Base-by-base conservation (phyloP, 2,113 vertebrate genomes). In the Garra rufa region DNA sequence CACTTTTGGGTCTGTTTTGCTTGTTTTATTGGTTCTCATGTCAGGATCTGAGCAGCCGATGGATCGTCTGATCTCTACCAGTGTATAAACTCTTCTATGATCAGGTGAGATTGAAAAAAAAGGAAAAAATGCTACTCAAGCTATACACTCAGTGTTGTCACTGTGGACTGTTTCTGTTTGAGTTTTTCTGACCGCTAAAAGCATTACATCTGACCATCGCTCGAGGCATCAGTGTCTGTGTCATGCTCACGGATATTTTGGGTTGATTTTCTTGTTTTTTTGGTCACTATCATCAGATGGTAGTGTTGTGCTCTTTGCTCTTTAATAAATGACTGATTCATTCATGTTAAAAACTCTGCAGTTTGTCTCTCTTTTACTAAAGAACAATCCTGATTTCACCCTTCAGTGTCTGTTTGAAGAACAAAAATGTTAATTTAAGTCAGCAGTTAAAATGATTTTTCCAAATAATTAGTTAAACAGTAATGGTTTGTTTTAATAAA, bases 261-360 rank as follows among this genome's bases (percentile, higher is more conserved):
- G 87, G 90, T 92, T 76, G 38, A 65, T 87, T 91, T 81, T 89
- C 76, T 88, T 83, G 75, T 92, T 93, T 92, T 93, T 84, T 92
- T 92, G 91, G 88, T 91, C 90, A 88, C 91, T 94, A 91, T 94
- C 94, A 92, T 94, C 92, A 92, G 94, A 93, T 93, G 91, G 91
- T 93, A 94, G 91, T 92, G 92, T 92, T 95, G 94, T 94, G 94
- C 92, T 94, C 93, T 92, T 92, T 94, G 92, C 92, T 92, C 94
- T 94, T 93, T 92, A 94, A 95, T 95, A 95, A 95, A 95, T 91
- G 82, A 91, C 92, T 94, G 90, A 94, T 91, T 93, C 93, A 92
- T 89, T 89, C 88, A 89, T 59, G 69, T 65, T 87, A 89, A 85
- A 7, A 76, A 26, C n/a, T 80, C 4, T 74, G 69, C 10, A 7